phyloP scores from a whole-genome alignment of 2,888 invertebrate genomes.

The Brachylomia viminalis region DNA sequence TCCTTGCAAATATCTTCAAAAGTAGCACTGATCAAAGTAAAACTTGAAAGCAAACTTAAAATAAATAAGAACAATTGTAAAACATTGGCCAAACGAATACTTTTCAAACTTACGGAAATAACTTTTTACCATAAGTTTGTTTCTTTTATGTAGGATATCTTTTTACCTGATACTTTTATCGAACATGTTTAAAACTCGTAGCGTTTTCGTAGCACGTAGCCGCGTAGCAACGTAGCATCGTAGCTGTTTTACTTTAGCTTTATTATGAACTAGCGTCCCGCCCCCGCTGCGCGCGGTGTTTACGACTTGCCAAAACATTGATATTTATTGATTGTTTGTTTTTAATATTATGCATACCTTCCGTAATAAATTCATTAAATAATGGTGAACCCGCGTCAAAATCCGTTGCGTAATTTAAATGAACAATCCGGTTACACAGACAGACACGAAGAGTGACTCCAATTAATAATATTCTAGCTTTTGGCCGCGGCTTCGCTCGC shows the following conservation, averaged over 20 bases:
- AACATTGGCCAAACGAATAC: neutral
- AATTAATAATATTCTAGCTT: too few species aligned
- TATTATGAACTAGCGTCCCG: too few species aligned
- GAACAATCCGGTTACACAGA: neutral
- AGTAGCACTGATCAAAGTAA: neutral
- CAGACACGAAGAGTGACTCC: neutral
- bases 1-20: neutral
- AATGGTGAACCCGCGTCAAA: neutral
- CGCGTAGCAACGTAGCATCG: constrained; percentile 46
- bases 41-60: neutral
- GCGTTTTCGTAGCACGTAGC: constrained; percentile 46
- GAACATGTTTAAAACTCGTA: constrained; percentile 11
- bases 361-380: neutral
- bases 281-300: neutral
- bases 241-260: neutral
- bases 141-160: neutral
- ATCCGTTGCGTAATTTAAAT: neutral
- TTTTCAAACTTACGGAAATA: neutral
- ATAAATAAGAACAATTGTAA: neutral
- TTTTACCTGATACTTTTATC: too few species aligned
- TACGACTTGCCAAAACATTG: neutral
- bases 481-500: too few species aligned
- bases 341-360: neutral
- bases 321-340: neutral
- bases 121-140: neutral